phyloP scores from a whole-genome alignment of 2,888 invertebrate species.

The Amphiduros pacificus region DNA sequence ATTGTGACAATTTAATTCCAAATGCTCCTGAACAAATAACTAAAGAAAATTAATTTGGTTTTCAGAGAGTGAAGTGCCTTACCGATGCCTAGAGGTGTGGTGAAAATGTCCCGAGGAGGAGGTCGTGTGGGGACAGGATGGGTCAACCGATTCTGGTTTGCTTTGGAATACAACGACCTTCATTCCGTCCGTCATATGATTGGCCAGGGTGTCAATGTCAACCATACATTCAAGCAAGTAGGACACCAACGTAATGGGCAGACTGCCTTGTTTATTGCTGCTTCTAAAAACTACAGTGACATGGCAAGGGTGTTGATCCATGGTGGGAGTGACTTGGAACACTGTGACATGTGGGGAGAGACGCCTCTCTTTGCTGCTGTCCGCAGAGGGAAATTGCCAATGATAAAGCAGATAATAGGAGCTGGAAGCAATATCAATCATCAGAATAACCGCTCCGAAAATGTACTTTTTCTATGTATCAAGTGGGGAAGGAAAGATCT shows the following conservation, averaged over 20 bases:
- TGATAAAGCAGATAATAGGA: conserved; percentile 15
- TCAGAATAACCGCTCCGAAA: conserved; percentile 19
- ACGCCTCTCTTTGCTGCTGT: conserved; percentile 24
- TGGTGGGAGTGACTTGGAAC: conserved; percentile 13
- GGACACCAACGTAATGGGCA: conserved; percentile 20
- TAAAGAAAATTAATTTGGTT: no score
- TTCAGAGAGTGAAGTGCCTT: no score
- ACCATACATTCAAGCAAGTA: conserved; percentile 22
- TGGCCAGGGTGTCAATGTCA: conserved; percentile 14
- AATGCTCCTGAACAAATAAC: no score
- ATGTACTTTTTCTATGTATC: conserved; percentile 18
- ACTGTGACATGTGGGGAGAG: conserved; percentile 15
- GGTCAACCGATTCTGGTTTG: conserved; percentile 25
- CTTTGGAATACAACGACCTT: conserved; percentile 24
- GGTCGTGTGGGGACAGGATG: conserved; percentile 11
- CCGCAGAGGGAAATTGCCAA: conserved; percentile 20
- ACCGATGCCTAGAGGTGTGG: background rate
- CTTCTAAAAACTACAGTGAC: conserved; percentile 21
- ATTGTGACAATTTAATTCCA: no score
- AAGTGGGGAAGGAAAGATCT: conserved; percentile 20
- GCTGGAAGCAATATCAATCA: conserved; percentile 16
- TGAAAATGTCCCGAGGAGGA: conserved; percentile 10
- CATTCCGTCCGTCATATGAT: conserved; percentile 13
- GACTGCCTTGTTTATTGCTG: conserved; percentile 22
- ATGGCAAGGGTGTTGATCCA: conserved; percentile 8